Percentiles rank a stretch among this genome's conserved stretches.
Evolutionary conservation across 2,888 invertebrate species (phyloP).

Genomic region (Apamea monoglypha): DNA sequence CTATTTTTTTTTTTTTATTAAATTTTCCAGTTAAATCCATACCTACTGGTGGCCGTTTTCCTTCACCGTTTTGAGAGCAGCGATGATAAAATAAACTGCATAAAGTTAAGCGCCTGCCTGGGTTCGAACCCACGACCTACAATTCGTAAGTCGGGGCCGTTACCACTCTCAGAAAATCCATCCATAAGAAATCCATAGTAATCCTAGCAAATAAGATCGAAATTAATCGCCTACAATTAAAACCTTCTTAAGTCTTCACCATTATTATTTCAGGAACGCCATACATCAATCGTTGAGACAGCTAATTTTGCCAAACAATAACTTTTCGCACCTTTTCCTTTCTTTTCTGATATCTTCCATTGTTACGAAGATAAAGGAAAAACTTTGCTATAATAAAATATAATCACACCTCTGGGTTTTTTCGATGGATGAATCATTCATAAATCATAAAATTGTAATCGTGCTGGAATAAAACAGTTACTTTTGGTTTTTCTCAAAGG

Average conservation of each 20-base stretch:
- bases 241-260: conserved; percentile 33
- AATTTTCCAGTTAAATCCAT: no score
- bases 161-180: neutral
- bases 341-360: conserved; percentile 70
- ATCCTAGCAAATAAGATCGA: conserved; percentile 6
- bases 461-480: conserved; percentile 84
- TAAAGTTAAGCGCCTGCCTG: no score
- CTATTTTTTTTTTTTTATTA: no score
- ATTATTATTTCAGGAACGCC: conserved; percentile 71
- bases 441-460: conserved; percentile 80
- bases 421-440: conserved; percentile 79
- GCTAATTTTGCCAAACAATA: conserved; percentile 85
- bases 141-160: no score
- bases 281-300: conserved; percentile 84
- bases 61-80: no score
- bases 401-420: conserved; percentile 72
- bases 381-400: conserved; percentile 48
- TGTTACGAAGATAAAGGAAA: conserved; percentile 72
- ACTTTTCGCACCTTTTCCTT: conserved; percentile 77
- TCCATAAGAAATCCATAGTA: neutral
- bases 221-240: conserved; percentile 59
- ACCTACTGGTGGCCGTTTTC: no score
- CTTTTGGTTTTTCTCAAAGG: conserved; percentile 50
- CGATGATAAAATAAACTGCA: no score
- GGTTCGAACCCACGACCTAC: no score